Evolutionary conservation across 2,113 vertebrate genomes (phyloP), one percentile per base, ranked within the genome.

Genomic region (Petrocephalus zakoni): DNA sequence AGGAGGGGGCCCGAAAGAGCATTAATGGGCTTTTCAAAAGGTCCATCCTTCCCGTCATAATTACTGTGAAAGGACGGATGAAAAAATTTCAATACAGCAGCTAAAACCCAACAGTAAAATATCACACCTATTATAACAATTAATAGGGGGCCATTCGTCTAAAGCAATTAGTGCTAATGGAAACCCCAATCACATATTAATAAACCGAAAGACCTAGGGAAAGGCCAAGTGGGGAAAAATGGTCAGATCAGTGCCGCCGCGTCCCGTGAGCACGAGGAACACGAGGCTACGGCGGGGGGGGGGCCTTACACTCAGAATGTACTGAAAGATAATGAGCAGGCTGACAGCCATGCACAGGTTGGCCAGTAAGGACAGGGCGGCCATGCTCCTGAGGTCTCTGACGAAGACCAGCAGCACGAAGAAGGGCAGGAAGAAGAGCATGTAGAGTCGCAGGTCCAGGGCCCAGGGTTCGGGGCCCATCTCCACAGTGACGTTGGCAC

Each of bases 301-400:
- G 29, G 34, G 19, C 29, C 96, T 97, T 91, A 97, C 96, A 90
- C 92, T 92, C 83, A 95, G 25, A 75, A 97, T 92, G 25, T 96
- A 97, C 25, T 96, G 95, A 92, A 96, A 97, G 93, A 98, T 97
- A 89, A 98, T 96, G 51, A 96, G 92, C 46, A 97, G 94, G 92
- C 97, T 98, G 91, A 95, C 75, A 56, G 96, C 96, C 97, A 97
- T 97, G 91, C 95, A 96, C 53, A 97, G 0, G 89, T 97, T 97
- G 90, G 97, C 97, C 75, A 96, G 90, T 83, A 95, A 93, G 0
- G 96, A 96, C 87, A 97, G 95, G 0, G 96, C 90, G n/a, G 96
- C 96, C n/a, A 98, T 92, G 90, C 93, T 96, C 92, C 95, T 96
- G 42, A 98, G 95, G 85, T 97, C 95, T 82, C 95, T 96, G 91